These are phyloP conservation scores for Timema podura DNA, from an alignment of 2,888 invertebrate species.

Conservation along the genomic window DNA sequence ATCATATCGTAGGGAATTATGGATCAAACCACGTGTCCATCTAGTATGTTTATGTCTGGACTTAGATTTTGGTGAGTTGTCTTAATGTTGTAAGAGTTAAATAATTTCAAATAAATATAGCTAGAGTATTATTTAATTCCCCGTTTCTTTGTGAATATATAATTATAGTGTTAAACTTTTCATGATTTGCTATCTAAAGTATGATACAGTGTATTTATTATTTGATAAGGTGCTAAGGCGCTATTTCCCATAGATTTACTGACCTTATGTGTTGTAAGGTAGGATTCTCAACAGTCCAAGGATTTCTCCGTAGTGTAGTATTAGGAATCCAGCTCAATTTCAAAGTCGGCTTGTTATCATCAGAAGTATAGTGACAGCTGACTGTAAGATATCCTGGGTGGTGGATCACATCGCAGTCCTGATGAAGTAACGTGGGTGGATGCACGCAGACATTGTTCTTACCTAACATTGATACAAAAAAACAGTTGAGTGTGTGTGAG, in stretches of 20 bases:
- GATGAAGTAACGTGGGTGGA: slow-evolving; percentile 79
- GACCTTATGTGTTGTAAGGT: not conserved
- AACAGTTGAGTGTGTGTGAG: too few relatives aligned
- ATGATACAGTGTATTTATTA: not conserved
- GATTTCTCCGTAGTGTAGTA: slow-evolving; percentile 79
- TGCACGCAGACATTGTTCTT: slow-evolving; percentile 98
- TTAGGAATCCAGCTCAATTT: slow-evolving; percentile 95
- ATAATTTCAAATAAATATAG: too few relatives aligned
- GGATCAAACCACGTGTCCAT: too few relatives aligned
- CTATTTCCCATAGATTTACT: too few relatives aligned
- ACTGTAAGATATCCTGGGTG: slow-evolving; percentile 91
- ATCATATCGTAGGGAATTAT: too few relatives aligned
- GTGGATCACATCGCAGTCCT: slow-evolving; percentile 79
- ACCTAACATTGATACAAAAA: slow-evolving; percentile 32
- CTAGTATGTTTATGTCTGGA: too few relatives aligned
- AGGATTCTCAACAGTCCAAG: slow-evolving; percentile 63
- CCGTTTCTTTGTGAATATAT: too few relatives aligned
- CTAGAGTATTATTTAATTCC: too few relatives aligned
- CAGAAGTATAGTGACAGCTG: slow-evolving; percentile 71
- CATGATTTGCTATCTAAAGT: not conserved
- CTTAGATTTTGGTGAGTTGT: too few relatives aligned
- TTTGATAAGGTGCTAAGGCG: not conserved
- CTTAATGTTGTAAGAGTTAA: too few relatives aligned
- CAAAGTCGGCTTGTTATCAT: slow-evolving; percentile 73
- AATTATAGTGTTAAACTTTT: not conserved